phyloP scores from a whole-genome alignment of 2,113 vertebrate species.

The Sceloporus tristichus region DNA sequence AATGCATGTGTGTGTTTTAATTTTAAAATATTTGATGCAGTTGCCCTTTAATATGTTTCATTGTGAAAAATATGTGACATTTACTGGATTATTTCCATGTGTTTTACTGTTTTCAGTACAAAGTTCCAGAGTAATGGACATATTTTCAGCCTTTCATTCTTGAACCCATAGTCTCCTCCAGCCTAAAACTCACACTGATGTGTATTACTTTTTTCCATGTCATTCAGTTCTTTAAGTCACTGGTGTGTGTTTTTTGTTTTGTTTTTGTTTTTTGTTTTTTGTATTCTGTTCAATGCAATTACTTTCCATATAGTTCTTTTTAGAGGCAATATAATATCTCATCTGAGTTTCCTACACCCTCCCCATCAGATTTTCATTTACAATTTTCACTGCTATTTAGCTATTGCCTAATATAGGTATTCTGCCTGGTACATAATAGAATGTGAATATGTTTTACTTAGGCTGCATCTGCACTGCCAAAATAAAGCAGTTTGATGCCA shows the following conservation, averaged over 20 bases:
- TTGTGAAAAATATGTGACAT: constrained; percentile 37
- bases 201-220: background rate
- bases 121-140: background rate
- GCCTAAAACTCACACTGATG: too few relatives aligned
- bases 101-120: too few relatives aligned
- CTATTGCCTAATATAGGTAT: constrained; percentile 12
- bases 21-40: constrained; percentile 55
- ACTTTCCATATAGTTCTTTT: background rate
- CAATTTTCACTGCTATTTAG: constrained; percentile 2
- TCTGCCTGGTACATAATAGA: constrained; percentile 26
- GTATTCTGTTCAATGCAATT: background rate
- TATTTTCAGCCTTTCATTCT: background rate
- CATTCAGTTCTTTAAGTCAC: background rate
- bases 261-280: too few relatives aligned
- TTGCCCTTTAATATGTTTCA: constrained; percentile 62
- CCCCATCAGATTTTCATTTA: background rate
- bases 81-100: background rate
- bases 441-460: constrained; percentile 1
- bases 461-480: background rate
- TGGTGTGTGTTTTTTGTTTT: too few relatives aligned
- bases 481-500: too few relatives aligned
- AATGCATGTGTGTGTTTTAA: constrained; percentile 58
- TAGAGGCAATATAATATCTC: constrained; percentile 44
- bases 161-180: background rate
- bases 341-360: constrained; percentile 46